Base-by-base conservation (phyloP, 2,888 invertebrate genomes). In the Caenorhabditis panamensis region DNA sequence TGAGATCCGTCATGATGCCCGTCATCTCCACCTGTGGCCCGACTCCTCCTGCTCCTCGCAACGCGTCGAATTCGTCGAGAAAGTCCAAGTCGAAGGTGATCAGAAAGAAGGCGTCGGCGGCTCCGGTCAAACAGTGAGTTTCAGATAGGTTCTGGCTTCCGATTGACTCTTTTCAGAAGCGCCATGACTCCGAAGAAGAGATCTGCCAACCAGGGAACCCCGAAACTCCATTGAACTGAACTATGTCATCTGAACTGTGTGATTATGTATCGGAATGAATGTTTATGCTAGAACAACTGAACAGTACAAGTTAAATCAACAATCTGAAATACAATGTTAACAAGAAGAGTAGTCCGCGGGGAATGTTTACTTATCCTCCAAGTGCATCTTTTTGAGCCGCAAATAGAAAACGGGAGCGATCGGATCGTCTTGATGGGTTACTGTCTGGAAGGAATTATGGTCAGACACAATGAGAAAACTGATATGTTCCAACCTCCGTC, bases 331-430 rank as follows among this genome's bases (percentile, higher is more conserved):
- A 66, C 26, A 24, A 28, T 41, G 6, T 16, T 5, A 49, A 53
- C 28, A 41, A 13, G 13, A 6, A 41, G 13, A 58, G 16, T 24
- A 26, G n/a, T 22, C n/a, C n/a, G n/a, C n/a, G n/a, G n/a, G 36
- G 6, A 61, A 51, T 24, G 9, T 44, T 68, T 44, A 85, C 91
- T 94, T 94, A 72, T 93, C 92, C 92, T 95, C 95, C 88, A 97
- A 93, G 89, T 94, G 95, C 82, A 97, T 92, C 92, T 95, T 95
- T 86, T 94, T 94, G 87, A 98, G 94, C 92, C 95, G 96, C 75
- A 98, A 93, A 92, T 96, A 98, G 37, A 96, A 97, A 67, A 97
- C 97, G 8, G 97, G 95, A 31, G 96, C 96, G 90, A 98, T 94
- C 1, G 95, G 94, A 93, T 97, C 96, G 89, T 95, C 94, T 24